phyloP scores from a whole-genome alignment of 2,797 vertebrate species.

The Falco concolor region DNA sequence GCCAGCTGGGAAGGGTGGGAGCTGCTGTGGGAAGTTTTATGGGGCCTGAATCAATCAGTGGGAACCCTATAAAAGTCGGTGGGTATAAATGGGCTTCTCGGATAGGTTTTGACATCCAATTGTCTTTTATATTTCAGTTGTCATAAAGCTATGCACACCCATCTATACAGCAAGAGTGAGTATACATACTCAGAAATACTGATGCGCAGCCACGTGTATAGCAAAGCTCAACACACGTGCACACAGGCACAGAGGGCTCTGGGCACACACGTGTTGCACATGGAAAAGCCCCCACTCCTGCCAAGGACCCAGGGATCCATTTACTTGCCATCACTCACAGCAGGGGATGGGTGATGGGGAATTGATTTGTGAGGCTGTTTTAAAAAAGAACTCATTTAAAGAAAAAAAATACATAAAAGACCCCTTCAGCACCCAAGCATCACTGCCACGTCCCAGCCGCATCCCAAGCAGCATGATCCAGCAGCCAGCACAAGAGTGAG shows the following conservation, averaged over 20 bases:
- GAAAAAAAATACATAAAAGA: not conserved
- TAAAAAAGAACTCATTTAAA: conserved; percentile 1
- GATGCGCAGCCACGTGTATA: not conserved
- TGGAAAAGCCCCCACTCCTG: not conserved
- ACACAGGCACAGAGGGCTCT: accelerated
- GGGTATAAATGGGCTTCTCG: conserved; percentile 47
- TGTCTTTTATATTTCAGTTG: conserved; percentile 61
- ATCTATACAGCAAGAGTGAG: not conserved
- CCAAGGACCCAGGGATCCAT: not conserved
- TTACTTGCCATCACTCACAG: not conserved
- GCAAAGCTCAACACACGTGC: not conserved
- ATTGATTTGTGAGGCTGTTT: conserved; percentile 18
- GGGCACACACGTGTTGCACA: not conserved
- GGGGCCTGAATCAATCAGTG: conserved; percentile 11
- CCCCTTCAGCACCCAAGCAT: not conserved
- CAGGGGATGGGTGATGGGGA: not conserved
- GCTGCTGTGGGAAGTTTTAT: conserved; percentile 38
- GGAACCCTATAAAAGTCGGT: conserved; percentile 61
- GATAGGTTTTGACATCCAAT: conserved; percentile 66
- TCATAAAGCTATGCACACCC: not conserved
- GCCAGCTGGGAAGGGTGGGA: not conserved
- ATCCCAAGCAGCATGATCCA: not conserved
- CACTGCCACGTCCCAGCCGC: accelerated
- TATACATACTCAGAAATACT: not conserved
- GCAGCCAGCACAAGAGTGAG: not conserved